phyloP scores from a whole-genome alignment of 1,140 invertebrate genomes.

The Sarcophaga peregrina region DNA sequence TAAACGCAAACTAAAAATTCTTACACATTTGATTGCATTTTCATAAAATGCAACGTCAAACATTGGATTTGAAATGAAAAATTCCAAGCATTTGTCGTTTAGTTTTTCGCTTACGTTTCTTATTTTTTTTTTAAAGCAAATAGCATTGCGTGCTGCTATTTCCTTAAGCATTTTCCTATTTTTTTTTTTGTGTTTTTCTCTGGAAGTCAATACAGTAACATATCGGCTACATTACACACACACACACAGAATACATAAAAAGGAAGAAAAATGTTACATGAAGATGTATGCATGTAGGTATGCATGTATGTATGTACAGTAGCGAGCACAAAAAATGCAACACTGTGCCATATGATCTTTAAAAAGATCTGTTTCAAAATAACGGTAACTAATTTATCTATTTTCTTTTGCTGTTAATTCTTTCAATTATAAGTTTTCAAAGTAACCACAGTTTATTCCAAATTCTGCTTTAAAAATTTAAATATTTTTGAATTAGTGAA shows the following conservation, averaged over 20 bases:
- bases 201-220: conserved; percentile 13
- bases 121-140: conserved; percentile 18
- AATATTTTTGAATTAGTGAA: no score
- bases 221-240: background rate
- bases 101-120: background rate
- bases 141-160: conserved; percentile 1
- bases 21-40: no score
- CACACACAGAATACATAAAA: background rate
- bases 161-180: background rate
- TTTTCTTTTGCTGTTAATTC: no score
- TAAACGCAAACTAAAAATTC: no score
- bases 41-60: background rate
- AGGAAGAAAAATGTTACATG: background rate
- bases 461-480: no score
- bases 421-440: no score
- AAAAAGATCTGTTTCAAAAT: no score
- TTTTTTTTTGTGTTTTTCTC: background rate
- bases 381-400: no score
- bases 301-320: background rate
- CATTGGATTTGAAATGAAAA: conserved; percentile 9
- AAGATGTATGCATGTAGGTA: background rate
- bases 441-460: no score
- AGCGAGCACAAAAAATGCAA: no score
- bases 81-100: background rate
- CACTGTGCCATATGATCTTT: no score